Conservation (phyloP, 2,113 vertebrate genomes). For the Coreoperca whiteheadi region DNA sequence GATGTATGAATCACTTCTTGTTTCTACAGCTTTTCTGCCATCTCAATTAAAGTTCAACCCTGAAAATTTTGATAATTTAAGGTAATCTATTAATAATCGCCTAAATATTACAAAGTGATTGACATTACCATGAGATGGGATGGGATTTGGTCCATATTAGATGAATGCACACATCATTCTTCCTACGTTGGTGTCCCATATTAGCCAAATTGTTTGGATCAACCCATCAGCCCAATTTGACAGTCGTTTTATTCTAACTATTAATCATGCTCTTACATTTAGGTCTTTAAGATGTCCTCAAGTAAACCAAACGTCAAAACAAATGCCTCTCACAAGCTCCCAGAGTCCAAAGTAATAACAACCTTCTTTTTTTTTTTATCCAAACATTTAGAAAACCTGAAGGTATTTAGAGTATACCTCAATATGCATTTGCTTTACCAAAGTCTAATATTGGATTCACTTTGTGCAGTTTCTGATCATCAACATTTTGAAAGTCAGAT, state of each 20-base stretch:
- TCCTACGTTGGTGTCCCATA: no score
- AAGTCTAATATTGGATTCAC: neutral
- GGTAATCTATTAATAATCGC: neutral
- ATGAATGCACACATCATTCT: no score
- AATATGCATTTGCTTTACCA: neutral
- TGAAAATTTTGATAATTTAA: neutral
- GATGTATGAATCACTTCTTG: slow-evolving; percentile 1
- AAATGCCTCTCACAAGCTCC: neutral
- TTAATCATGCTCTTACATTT: neutral
- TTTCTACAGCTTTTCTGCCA: neutral
- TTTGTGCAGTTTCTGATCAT: neutral
- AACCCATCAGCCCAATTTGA: no score
- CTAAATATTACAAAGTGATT: neutral
- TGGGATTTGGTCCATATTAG: no score
- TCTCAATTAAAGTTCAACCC: neutral
- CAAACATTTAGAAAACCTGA: neutral
- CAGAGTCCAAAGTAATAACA: neutral
- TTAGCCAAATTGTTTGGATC: no score
- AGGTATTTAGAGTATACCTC: neutral
- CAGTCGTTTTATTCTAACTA: neutral
- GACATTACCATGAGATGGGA: neutral
- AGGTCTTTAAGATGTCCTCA: neutral
- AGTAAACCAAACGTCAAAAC: neutral
- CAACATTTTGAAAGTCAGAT: slow-evolving; percentile 29
- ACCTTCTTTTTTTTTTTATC: neutral